These are phyloP conservation scores for Oreohelix idahoensis DNA, from an alignment of 1,140 invertebrate species.

Conservation along the genomic window DNA sequence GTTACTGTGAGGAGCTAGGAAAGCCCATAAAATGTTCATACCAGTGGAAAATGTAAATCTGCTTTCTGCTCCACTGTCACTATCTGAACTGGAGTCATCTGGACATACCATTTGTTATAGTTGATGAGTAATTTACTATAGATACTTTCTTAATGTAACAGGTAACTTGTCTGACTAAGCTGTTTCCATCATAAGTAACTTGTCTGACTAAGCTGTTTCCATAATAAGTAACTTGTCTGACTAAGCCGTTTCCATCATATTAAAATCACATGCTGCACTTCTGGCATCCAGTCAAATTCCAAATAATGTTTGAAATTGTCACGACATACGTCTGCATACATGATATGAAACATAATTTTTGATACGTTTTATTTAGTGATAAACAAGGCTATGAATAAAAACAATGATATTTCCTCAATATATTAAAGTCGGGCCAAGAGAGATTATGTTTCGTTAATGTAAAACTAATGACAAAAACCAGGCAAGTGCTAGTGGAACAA, in stretches of 20 bases:
- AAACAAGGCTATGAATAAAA: too few species aligned
- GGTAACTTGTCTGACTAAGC: too few species aligned
- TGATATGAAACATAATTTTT: too few species aligned
- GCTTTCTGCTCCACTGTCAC: slow-evolving; percentile 9
- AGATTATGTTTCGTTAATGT: too few species aligned
- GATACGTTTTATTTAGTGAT: too few species aligned
- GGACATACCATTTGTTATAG: not conserved
- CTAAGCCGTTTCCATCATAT: not conserved
- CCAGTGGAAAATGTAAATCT: slow-evolving; percentile 2
- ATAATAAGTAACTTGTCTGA: not conserved
- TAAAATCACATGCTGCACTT: not conserved
- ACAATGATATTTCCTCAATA: too few species aligned
- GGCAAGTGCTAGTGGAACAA: too few species aligned
- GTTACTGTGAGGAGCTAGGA: not conserved
- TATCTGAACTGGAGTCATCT: not conserved
- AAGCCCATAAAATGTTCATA: slow-evolving; percentile 7
- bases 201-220: not conserved
- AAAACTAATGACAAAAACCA: too few species aligned
- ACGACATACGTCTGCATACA: too few species aligned
- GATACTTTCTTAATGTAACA: not conserved
- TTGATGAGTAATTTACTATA: not conserved
- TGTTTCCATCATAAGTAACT: not conserved
- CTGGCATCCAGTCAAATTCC: too few species aligned
- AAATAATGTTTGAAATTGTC: too few species aligned
- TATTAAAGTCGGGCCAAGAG: too few species aligned